phyloP scores from a whole-genome alignment of 2,113 vertebrate species.

The Pycnonotus jocosus region DNA sequence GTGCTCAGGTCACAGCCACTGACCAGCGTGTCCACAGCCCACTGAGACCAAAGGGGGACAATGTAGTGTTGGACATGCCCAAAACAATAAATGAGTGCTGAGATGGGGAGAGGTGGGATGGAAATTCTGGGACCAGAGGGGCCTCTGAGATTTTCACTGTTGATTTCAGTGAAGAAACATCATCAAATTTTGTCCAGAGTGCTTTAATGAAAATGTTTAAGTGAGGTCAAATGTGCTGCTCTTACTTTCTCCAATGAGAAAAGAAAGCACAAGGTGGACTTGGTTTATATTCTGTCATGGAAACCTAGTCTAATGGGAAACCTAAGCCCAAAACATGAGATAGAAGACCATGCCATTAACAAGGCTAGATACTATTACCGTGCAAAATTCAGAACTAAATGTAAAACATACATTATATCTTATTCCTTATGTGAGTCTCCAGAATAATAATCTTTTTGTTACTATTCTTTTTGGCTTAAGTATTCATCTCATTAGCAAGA shows the following conservation, averaged over 20 bases:
- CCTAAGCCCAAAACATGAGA: not conserved
- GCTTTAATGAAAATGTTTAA: not conserved
- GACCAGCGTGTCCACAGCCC: fast-evolving
- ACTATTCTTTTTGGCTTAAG: not conserved
- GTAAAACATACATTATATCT: not conserved
- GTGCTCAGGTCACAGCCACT: not conserved
- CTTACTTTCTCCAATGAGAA: not conserved
- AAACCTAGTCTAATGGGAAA: not conserved
- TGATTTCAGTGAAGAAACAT: not conserved
- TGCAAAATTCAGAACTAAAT: not conserved
- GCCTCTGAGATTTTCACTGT: not conserved
- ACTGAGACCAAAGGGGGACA: not conserved
- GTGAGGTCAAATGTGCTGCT: not conserved
- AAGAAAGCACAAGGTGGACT: not conserved
- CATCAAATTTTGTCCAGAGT: not conserved
- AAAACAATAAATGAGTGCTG: not conserved
- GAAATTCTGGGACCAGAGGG: not conserved
- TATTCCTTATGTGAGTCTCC: not conserved
- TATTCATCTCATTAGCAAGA: not conserved
- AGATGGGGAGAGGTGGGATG: not conserved
- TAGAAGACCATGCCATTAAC: not conserved
- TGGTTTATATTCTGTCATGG: not conserved
- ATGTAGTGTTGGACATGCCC: fast-evolving
- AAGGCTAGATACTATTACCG: not conserved
- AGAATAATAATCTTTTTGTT: not conserved